Evolutionary conservation across 2,797 vertebrate species (phyloP).

Genomic region (Myotis findleyi): DNA sequence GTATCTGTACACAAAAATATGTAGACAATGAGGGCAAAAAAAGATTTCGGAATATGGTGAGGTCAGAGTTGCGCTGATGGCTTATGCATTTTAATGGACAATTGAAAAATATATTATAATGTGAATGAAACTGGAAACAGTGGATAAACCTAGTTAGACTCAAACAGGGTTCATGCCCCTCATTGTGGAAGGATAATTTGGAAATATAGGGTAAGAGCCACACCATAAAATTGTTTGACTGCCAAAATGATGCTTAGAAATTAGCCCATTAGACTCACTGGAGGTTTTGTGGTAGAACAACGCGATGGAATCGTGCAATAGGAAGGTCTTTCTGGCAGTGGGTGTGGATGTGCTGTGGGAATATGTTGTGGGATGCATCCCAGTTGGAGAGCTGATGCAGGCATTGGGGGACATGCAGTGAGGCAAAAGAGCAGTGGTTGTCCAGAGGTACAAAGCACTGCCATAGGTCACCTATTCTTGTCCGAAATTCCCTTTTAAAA

Average conservation of each 20-base stretch:
- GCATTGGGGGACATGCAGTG: background rate
- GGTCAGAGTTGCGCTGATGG: background rate
- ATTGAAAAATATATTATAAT: background rate
- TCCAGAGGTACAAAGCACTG: background rate
- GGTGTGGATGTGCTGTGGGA: fast-evolving
- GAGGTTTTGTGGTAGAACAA: background rate
- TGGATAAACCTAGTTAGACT: background rate
- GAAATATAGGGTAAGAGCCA: background rate
- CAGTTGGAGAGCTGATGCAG: background rate
- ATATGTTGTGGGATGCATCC: background rate
- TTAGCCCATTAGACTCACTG: background rate
- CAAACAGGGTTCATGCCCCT: background rate
- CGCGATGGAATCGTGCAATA: fast-evolving
- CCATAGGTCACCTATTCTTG: background rate
- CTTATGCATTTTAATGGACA: background rate
- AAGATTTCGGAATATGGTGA: background rate
- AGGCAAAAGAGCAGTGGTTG: background rate
- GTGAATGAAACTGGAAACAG: background rate
- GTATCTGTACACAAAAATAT: background rate
- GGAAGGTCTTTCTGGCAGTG: background rate
- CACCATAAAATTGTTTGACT: background rate
- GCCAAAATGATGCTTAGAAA: background rate
- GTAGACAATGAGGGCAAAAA: background rate
- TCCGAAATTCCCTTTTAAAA: background rate
- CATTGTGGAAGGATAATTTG: background rate